Percentiles rank a stretch among this genome's conserved stretches.
Evolutionary conservation across 2,113 vertebrate genomes (phyloP).

Genomic region (Varanus salvator): DNA sequence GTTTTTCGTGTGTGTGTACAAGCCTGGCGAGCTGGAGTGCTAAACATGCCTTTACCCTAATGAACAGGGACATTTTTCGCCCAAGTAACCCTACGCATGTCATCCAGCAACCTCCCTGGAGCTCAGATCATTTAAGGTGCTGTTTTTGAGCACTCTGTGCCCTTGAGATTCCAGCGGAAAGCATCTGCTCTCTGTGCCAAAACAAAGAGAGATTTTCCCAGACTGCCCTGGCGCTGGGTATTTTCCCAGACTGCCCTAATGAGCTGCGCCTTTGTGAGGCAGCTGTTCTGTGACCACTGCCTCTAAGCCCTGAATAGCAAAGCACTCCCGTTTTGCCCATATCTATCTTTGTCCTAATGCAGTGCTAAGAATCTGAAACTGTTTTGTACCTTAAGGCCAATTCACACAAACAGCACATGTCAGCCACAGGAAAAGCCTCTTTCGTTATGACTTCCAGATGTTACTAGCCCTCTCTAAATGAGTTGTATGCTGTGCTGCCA

Average conservation of each 20-base stretch:
- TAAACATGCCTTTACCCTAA: background rate
- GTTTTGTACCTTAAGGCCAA: background rate
- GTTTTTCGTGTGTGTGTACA: background rate
- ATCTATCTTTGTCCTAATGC: background rate
- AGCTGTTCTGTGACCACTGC: background rate
- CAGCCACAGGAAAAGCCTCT: background rate
- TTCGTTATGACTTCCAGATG: background rate
- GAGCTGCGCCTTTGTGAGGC: background rate
- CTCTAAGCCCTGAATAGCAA: background rate
- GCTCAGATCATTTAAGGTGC: background rate
- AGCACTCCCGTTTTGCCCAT: background rate
- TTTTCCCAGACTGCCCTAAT: slow-evolving; percentile 1
- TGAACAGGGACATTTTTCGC: background rate
- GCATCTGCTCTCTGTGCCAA: background rate
- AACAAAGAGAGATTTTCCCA: background rate
- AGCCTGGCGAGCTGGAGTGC: background rate
- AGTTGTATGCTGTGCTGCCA: background rate
- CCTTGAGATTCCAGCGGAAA: slow-evolving; percentile 4
- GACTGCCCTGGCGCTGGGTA: background rate
- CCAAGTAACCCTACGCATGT: background rate
- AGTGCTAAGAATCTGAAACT: background rate
- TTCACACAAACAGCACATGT: background rate
- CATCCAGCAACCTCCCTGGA: background rate
- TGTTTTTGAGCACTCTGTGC: background rate
- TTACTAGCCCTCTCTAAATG: too few relatives aligned